Evolutionary conservation across 2,888 invertebrate species (phyloP), one percentile per base, ranked within the genome.

Genomic region (Drosophila acutilabella): DNA sequence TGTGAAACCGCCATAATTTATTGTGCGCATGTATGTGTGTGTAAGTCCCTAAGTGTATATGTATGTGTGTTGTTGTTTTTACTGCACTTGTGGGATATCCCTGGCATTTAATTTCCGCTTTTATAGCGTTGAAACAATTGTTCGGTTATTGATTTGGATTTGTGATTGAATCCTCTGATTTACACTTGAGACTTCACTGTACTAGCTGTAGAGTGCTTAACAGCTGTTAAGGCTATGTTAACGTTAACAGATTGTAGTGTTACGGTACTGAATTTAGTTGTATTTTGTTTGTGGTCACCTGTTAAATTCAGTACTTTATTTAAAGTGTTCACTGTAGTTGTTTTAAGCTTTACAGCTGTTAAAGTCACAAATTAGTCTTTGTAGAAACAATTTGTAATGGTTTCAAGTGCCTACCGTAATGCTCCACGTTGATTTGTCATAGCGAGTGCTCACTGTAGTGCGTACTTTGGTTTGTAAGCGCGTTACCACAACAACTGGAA

Each of bases 61-160:
- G 10, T 47, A n/a, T n/a, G 33, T 36, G 23, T 53, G 44, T 57
- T 62, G 52, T 30, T 38, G 53, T 62, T 54, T 66, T 45, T 56
- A 18, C 56, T 66, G 80, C 82, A 88, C 85, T 88, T 83, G 82
- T 77, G 65, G 69, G 85, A 45, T 66, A 73, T 83, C 83, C 38
- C 60, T 71, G 71, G 54, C 74, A 62, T 77, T 85, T 81, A 79
- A 85, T 88, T 85, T 83, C 70, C 73, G 73, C 40, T 66, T 64
- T 74, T 73, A 64, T 69, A 52, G 52, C 67, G 45, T 62, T 74
- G 64, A 80, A 83, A 87, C 85, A 84, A 83, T 84, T 74, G 71
- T 48, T 30, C 36, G 60, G 36, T 69, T 61, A 74, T 72, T 68
- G 64, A 73, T 74, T 74, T 76, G 42, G 69, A 11, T 66, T 47